A percentile compares a stretch with the other conserved stretches of the same genome.
Evolutionary conservation across 2,797 vertebrate species (phyloP).

Genomic region (Vultur gryphus): DNA sequence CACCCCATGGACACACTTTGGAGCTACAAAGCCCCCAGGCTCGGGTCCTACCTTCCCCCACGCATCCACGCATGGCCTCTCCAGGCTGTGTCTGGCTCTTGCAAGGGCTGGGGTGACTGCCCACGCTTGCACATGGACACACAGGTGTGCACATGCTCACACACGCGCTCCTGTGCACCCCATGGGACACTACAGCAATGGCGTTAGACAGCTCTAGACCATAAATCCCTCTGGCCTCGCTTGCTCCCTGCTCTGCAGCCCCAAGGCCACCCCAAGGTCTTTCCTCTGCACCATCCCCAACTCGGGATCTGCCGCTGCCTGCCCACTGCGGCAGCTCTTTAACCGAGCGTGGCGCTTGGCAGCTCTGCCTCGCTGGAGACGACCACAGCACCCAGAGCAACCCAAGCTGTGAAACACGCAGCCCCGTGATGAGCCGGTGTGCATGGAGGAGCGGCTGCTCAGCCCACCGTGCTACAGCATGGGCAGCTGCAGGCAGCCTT

Average conservation of each 20-base stretch:
- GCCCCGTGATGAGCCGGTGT: accelerated
- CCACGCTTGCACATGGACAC: accelerated
- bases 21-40: background rate
- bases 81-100: background rate
- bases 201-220: background rate
- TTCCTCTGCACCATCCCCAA: background rate
- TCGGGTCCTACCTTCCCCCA: accelerated
- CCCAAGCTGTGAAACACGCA: accelerated
- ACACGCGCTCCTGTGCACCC: background rate
- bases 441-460: background rate
- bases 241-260: background rate
- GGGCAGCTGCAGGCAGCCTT: background rate
- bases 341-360: background rate
- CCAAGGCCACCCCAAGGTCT: slow-evolving; percentile 18
- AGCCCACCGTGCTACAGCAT: background rate
- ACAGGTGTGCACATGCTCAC: background rate
- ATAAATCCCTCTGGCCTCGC: accelerated
- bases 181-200: accelerated
- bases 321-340: background rate
- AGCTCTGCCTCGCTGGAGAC: background rate
- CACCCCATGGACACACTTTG: accelerated
- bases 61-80: accelerated
- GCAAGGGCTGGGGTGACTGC: background rate
- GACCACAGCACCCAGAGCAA: background rate
- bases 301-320: background rate